These are phyloP conservation scores for Bathynomus jamesi DNA, from an alignment of 1,140 invertebrate species.

Conservation along the genomic window DNA sequence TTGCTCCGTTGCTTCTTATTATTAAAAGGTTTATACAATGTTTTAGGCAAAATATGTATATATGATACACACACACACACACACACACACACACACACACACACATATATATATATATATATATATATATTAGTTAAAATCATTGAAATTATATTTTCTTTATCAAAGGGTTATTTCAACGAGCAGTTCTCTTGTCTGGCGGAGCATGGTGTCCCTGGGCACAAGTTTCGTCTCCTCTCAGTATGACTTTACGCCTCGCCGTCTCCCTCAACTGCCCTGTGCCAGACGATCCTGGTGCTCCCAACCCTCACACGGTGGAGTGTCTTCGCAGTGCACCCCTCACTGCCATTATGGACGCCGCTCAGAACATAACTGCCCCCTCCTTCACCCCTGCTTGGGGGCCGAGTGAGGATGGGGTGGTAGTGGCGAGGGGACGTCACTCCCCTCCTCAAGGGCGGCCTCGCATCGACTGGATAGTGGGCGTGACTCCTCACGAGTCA, in stretches of 20 bases:
- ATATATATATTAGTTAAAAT: too few relatives aligned
- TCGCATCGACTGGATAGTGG: slow-evolving; percentile 47
- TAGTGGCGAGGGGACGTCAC: slow-evolving; percentile 48
- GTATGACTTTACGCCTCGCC: slow-evolving; percentile 37
- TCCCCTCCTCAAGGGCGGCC: slow-evolving; percentile 64
- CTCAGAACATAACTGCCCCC: slow-evolving; percentile 66
- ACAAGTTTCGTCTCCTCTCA: slow-evolving; percentile 41
- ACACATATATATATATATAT: too few relatives aligned
- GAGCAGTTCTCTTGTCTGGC: slow-evolving; percentile 61
- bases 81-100: too few relatives aligned
- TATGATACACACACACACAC: too few relatives aligned
- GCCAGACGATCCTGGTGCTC: slow-evolving; percentile 22
- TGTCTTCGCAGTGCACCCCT: slow-evolving; percentile 68
- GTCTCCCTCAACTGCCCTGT: slow-evolving; percentile 31
- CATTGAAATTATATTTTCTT: too few relatives aligned
- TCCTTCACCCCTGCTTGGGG: slow-evolving; percentile 77
- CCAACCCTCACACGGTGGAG: slow-evolving; percentile 42
- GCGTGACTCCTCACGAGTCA: slow-evolving; percentile 31
- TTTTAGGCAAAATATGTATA: too few relatives aligned
- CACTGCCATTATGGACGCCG: slow-evolving; percentile 59
- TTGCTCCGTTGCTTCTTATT: too few relatives aligned
- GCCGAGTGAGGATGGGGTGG: slow-evolving; percentile 75
- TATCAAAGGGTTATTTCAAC: slow-evolving; percentile 46
- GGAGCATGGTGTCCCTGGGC: slow-evolving; percentile 56
- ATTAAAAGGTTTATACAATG: too few relatives aligned